Evolutionary conservation across 2,888 invertebrate genomes (phyloP), one percentile per base, ranked within the genome.

Genomic region (Rhodophaea formosa): DNA sequence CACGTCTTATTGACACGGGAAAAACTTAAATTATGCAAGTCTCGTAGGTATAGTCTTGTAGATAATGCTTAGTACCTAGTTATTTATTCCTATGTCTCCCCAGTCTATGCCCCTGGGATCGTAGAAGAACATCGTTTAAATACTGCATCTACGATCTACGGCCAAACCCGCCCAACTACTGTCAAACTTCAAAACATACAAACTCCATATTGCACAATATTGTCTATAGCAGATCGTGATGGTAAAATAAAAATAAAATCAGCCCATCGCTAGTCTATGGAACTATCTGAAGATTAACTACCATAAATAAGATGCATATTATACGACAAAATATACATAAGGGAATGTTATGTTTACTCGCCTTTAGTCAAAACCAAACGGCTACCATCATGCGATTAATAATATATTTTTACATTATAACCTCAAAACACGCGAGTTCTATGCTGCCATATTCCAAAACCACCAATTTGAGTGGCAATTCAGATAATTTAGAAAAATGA

Each of bases 231-330:
- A 75, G 68, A 77, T 74, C 62, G 78, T 79, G 78, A 63, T 60
- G 63, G 64, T 68, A 69, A 72, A 69, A 67, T n/a, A n/a, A 69
- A 70, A 71, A 68, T 71, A 77, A 80, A 82, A 85, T 83, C 87
- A 88, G 87, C 86, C 86, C 86, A 80, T 80, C 68, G 77, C 86
- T 86, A 86, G 70, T 80, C 84, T 84, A 85, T 80, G 75, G 75
- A 79, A 72, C 74, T 80, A 75, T 77, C 39, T 35, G 35, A 51
- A 63, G 51, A 42, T 57, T 59, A 71, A 74, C 77, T 79, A 85
- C 83, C 69, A 77, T 73, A 77, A 81, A 81, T 78, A 76, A 79
- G 80, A 84, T 80, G 80, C 79, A 78, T 54, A 63, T 72, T 71
- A 72, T 72, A 35, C 51, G 51, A 76, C 70, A 71, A 71, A 72